These are phyloP conservation scores for Rhopalosiphum maidis DNA, from an alignment of 1,140 invertebrate genomes.

Conservation along the genomic window DNA sequence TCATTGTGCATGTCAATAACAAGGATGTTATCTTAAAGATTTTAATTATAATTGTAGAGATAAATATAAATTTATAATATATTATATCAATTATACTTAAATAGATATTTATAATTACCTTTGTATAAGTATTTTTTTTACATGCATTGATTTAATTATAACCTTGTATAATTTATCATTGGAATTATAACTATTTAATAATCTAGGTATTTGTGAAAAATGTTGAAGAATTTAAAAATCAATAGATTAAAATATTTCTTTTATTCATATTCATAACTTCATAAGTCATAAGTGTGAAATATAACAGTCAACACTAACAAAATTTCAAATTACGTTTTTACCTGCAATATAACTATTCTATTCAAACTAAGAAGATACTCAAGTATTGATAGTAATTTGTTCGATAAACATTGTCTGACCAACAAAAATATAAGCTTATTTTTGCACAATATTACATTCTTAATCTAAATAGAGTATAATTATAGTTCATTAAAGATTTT, in stretches of 20 bases:
- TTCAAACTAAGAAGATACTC: background rate
- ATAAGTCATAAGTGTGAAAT: background rate
- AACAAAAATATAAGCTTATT: background rate
- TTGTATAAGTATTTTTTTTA: background rate
- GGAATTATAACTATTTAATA: background rate
- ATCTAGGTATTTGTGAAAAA: background rate
- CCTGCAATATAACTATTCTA: background rate
- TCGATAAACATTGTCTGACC: background rate
- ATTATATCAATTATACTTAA: conserved; percentile 1
- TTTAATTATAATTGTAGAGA: background rate
- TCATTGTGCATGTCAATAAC: background rate
- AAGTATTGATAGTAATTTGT: background rate
- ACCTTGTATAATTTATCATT: background rate
- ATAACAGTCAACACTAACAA: background rate
- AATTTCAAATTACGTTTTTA: background rate
- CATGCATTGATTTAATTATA: background rate
- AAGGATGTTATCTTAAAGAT: background rate
- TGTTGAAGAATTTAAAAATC: background rate
- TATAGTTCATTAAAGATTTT: no score
- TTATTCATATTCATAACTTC: background rate
- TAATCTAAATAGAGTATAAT: background rate
- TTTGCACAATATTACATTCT: background rate
- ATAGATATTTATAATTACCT: background rate
- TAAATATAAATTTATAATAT: background rate
- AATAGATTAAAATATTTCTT: background rate